Evolutionary conservation across 1,140 invertebrate genomes (phyloP), one percentile per base, ranked within the genome.

Genomic region (Camponotus floridanus): DNA sequence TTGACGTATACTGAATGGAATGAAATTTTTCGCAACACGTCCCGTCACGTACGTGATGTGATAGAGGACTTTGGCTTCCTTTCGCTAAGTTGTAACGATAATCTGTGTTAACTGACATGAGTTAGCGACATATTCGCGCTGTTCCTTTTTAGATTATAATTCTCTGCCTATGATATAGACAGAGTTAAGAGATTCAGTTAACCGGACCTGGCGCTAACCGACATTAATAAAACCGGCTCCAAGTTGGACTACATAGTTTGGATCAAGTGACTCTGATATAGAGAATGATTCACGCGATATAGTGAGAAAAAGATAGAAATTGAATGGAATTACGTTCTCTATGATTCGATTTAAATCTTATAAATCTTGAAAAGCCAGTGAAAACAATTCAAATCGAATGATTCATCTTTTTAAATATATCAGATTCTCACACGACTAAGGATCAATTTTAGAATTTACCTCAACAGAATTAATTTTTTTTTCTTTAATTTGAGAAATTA

Each of bases 61-160:
- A 80, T 61, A 80, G 26, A 26, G 36, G 26, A 86, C 85, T 88
- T 86, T 51, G 36, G 15, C 76, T 74, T 73, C 61, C 39, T 86
- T 86, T 79, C 26, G 15, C 26, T 55, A 26, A 71, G 3, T 71
- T 51, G 21, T 68, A 21, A 26, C 39, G 15, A 48, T 11, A 33
- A 71, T 71, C 15, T 48, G 31, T n/a, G 45, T 55, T 18, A 33
- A 33, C 3, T 8, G 1, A 68, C 15, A 33, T 26, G 9, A 3
- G 7, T 67, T 70, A 31, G 21, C 21, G 39, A 48, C 8, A 42
- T 4, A 64, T 65, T 18, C 9, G 33, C 45, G 11, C 13, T 70
- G 48, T 71, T 71, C 48, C 15, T 71, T 71, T 71, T 26, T 71
- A n/a, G 45, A 51, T 51, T 51, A 51, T 9, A 42, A 36, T 65